A percentile compares a stretch with the other conserved stretches of the same genome.
Conservation (phyloP, 2,888 invertebrate species). For the Lasioglossum villosulum region DNA sequence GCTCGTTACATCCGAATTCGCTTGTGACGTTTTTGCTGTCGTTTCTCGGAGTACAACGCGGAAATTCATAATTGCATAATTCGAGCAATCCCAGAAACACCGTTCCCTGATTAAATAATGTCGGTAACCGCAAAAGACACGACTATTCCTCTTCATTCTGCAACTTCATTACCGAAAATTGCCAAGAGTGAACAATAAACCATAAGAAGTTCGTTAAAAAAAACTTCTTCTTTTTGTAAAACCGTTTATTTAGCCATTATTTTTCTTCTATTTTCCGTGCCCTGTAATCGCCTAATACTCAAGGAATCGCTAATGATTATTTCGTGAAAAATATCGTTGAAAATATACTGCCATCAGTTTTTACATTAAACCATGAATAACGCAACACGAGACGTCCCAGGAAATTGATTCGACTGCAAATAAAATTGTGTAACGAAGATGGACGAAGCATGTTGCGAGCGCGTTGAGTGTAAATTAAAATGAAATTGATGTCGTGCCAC, state of each 20-base stretch:
- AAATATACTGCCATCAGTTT: background rate
- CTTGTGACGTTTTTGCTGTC: background rate
- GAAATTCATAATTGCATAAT: conserved; percentile 14
- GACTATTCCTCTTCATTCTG: background rate
- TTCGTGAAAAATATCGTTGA: background rate
- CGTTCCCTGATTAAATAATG: background rate
- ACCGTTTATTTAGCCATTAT: background rate
- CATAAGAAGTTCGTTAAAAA: background rate
- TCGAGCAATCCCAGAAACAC: background rate
- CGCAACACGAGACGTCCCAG: background rate
- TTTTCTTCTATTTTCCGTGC: background rate
- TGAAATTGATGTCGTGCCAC: background rate
- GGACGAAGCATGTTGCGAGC: background rate
- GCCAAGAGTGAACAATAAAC: background rate
- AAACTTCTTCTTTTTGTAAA: background rate
- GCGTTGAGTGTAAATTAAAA: background rate
- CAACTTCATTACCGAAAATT: background rate
- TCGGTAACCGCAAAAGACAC: background rate
- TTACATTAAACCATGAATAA: background rate
- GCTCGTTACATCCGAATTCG: conserved; percentile 21
- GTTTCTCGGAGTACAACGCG: background rate
- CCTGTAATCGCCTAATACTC: background rate
- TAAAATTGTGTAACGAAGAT: background rate
- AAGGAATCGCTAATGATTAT: background rate
- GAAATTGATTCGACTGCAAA: conserved; percentile 18